Evolutionary conservation across 2,797 vertebrate genomes (phyloP), one percentile per base, ranked within the genome.

Genomic region (Megaceryle alcyon): DNA sequence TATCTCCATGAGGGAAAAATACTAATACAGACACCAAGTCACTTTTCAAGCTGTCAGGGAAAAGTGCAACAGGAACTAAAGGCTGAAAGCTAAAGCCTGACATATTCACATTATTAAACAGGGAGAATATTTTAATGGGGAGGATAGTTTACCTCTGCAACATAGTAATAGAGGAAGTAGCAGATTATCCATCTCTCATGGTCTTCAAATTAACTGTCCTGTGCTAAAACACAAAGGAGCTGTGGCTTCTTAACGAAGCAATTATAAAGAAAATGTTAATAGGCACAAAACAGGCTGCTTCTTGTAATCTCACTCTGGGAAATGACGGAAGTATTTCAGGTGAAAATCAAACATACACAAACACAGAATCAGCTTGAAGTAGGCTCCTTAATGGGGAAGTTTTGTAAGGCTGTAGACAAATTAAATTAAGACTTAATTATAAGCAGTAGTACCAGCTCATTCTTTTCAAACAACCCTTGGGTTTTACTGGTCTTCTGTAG

Each of bases 221-320:
- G 78, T 39, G 37, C 64, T 77, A 70, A 87, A 82, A 51, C 56
- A 80, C 5, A 28, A 80, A 59, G 12, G 69, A 86, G 66, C 33
- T 37, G 39, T 1, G 4, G 60, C 44, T 80, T 71, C 13, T 10
- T 93, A 89, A 92, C 80, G 64, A 95, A 92, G 60, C 49, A 92
- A 80, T 92, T 91, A 87, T 41, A 73, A 87, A 73, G 79, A 82
- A 93, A 95, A 85, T 44, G 64, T 89, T 87, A 87, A 87, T 39
- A 57, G 60, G 39, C 51, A 73, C n/a, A 29, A 91, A 96, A 73
- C 60, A 89, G 48, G 56, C 60, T 83, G 1, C 44, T 78, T 51
- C 83, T 85, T 80, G 72, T 92, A 87, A 85, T 70, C 78, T 82
- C 56, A 53, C 28, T 59, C 78, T 77, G 60, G 13, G 43, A 94